Conservation (phyloP, 2,113 vertebrate species). For the Microcebus tavaratra region DNA sequence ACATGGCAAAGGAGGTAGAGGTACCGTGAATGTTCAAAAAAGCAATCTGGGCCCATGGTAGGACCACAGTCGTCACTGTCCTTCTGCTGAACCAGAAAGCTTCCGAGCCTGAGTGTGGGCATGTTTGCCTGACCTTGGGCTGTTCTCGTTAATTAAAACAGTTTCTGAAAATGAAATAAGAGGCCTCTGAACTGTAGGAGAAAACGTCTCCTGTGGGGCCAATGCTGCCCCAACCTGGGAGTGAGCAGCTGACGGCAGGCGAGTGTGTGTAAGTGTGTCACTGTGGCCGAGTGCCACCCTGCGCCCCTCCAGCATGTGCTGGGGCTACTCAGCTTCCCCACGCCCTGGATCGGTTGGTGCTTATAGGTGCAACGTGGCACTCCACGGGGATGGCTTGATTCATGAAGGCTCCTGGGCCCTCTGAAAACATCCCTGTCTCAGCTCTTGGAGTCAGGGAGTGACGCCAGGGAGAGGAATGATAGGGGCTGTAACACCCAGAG, state of each 20-base stretch:
- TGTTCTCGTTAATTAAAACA: background rate
- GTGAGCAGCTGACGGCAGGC: background rate
- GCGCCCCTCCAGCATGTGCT: background rate
- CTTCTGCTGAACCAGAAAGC: background rate
- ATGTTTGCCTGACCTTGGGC: background rate
- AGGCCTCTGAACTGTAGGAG: background rate
- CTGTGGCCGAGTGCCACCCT: background rate
- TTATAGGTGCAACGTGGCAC: background rate
- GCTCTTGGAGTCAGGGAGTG: background rate
- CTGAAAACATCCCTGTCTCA: background rate
- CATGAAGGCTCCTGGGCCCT: background rate
- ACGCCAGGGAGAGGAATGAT: background rate
- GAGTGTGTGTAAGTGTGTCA: background rate
- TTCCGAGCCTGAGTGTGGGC: background rate
- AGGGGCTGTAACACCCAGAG: background rate
- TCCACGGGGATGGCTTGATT: background rate
- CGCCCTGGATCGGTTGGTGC: slow-evolving; percentile 52
- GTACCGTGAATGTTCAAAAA: background rate
- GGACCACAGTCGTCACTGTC: background rate
- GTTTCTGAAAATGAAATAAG: slow-evolving; percentile 26
- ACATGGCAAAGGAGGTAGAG: background rate
- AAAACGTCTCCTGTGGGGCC: background rate
- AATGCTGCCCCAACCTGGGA: background rate
- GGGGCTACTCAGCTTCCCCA: background rate
- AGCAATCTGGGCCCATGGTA: background rate